Evolutionary conservation across 2,797 vertebrate genomes (phyloP), one percentile per base, ranked within the genome.

Genomic region (Poecile montanus): DNA sequence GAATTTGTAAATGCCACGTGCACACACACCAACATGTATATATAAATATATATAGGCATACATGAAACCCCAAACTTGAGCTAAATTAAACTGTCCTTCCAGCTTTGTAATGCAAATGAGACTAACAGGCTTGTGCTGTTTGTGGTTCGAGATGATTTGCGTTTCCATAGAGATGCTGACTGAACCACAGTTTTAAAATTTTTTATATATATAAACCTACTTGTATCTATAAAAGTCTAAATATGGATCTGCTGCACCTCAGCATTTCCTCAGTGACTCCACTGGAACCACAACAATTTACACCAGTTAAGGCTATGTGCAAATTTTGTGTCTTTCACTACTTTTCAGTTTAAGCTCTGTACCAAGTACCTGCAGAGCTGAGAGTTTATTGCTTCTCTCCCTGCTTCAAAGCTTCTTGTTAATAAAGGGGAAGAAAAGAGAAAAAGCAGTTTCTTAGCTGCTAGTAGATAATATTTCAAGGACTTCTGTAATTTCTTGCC

Each of bases 81-180:
- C 85, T 90, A 95, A 94, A 93, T 67, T 89, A 75, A 95, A 86
- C 44, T 85, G 72, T 61, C 72, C 79, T 48, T 85, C 78, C 51
- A 86, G 85, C 60, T 84, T 65, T 91, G 58, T 92, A 93, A 97
- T 78, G 94, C 56, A 96, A 96, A 97, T 95, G 67, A 93, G 62
- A 72, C 77, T 90, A 91, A 71, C 90, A 97, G 75, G 93, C 80
- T 91, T 74, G 76, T 38, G 65, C 71, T 93, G 73, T 90, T 91
- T 67, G 84, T 82, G 81, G 92, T 93, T 93, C 10, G 2, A 92
- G 60, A 91, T 65, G 77, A 96, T 85, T 90, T 95, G 92, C 1
- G 91, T 95, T 94, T 96, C 93, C 85, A 91, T 79, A 95, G 93
- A 96, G 86, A 91, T 92, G 53, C 70, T 67, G 83, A 90, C 76